phyloP scores from a whole-genome alignment of 2,113 vertebrate species.

The Grantiella picta region DNA sequence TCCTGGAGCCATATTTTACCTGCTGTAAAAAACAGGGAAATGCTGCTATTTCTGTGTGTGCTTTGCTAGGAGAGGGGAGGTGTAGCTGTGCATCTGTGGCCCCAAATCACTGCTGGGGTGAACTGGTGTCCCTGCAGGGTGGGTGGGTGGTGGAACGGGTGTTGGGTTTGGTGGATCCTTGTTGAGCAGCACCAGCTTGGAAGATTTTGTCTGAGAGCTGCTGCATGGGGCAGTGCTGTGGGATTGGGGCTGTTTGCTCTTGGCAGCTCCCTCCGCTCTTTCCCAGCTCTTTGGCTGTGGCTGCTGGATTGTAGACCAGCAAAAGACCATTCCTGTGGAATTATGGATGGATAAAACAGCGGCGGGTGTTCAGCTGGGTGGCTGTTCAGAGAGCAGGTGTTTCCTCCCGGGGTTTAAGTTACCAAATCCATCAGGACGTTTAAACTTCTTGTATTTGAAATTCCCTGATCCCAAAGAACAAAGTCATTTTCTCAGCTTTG shows the following conservation, averaged over 20 bases:
- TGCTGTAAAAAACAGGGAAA: background rate
- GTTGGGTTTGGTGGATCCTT: background rate
- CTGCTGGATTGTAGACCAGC: background rate
- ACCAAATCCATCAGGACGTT: slow-evolving; percentile 20
- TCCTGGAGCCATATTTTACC: background rate
- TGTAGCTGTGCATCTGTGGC: background rate
- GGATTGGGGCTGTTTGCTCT: background rate
- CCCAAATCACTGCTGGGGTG: background rate
- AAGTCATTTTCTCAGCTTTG: slow-evolving; percentile 58
- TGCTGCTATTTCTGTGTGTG: background rate
- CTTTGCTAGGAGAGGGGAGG: background rate
- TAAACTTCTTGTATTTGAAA: slow-evolving; percentile 15
- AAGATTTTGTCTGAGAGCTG: background rate
- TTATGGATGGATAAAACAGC: background rate
- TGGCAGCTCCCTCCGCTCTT: background rate
- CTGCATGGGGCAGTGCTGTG: background rate
- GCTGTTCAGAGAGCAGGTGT: slow-evolving; percentile 59
- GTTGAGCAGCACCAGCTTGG: accelerated
- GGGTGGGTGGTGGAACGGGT: background rate
- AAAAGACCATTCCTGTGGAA: background rate
- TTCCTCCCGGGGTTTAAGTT: slow-evolving; percentile 20
- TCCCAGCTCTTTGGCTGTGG: background rate
- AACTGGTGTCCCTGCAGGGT: background rate
- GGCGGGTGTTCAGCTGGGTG: background rate
- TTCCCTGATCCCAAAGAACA: slow-evolving; percentile 40